Evolutionary conservation across 23 tunicate genomes (phyloP), one percentile per base, ranked within the genome.

Genomic region (Halocynthia aurantium): DNA sequence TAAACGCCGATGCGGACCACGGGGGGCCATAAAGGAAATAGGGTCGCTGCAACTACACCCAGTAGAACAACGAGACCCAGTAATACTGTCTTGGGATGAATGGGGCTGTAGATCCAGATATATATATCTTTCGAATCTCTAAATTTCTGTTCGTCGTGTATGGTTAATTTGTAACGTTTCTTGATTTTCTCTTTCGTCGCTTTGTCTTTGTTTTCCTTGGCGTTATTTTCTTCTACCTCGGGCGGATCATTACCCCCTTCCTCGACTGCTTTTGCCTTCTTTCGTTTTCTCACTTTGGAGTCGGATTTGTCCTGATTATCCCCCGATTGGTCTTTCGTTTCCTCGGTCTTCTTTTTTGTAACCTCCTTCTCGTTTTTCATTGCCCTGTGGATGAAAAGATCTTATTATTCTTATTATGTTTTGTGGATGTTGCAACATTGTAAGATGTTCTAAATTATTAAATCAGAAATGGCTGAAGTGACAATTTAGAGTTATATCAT

Each of bases 11-110:
- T 67, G 52, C 98, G 72, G 17, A 92, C 85, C 18, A 56, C 62
- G 6, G 83, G 83, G 20, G 98, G 98, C 98, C 98, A 92, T 9
- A 92, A 50, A 5, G 98, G 98, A 76, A 86, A 86, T 6, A 92
- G 73, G 6, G 98, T 92, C 11, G 81, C 98, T 5, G 80, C 88
- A 54, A 86, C 93, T 8, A 92, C 81, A 7, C 84, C 84, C 56
- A 92, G 73, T 50, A 92, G 13, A 13, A 83, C 63, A 11, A 82
- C 62, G 8, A 72, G 72, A 57, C 98, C 98, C 85, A 15, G 19
- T 9, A 65, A 10, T 20, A 62, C 68, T 18, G 84, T 91, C 56
- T 72, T 85, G 50, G 88, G 69, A 7, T 71, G 20, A 50, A 91
- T 50, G 15, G 97, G 97, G 56, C 85, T 84, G 68, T 80, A 92